phyloP scores from a whole-genome alignment of 2,797 vertebrate species.

The Clarias fuscus region DNA sequence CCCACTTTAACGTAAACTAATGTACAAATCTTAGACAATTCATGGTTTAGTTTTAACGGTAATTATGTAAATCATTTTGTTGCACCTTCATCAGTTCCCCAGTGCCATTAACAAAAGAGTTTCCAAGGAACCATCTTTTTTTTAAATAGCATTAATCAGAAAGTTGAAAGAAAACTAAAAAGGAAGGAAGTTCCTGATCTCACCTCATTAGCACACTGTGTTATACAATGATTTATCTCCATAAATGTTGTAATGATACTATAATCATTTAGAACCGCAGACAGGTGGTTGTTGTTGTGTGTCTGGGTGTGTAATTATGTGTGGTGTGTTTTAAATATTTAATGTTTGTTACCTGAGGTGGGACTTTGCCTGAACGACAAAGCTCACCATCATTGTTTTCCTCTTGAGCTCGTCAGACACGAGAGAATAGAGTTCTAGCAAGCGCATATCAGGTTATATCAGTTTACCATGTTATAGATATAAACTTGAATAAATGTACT shows the following conservation, averaged over 20 bases:
- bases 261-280: not conserved
- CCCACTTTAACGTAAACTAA: no score
- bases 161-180: not conserved
- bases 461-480: not conserved
- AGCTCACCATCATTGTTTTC: slow-evolving; percentile 39
- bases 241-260: not conserved
- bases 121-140: no score
- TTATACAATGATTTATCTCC: not conserved
- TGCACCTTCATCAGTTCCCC: no score
- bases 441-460: no score
- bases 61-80: not conserved
- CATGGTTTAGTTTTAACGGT: not conserved
- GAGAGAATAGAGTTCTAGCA: slow-evolving; percentile 17
- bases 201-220: not conserved
- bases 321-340: slow-evolving; percentile 18
- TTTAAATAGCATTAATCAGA: not conserved
- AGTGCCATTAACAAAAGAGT: not conserved
- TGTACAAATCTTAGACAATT: no score
- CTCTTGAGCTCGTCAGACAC: slow-evolving; percentile 11
- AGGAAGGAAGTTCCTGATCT: not conserved
- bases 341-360: slow-evolving; percentile 29
- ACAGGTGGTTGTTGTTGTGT: not conserved
- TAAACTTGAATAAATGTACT: not conserved
- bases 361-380: slow-evolving; percentile 16
- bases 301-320: slow-evolving; percentile 18